Percentiles rank a stretch among this genome's conserved stretches.
Conservation (phyloP, 1,140 invertebrate genomes). For the Zophobas morio region DNA sequence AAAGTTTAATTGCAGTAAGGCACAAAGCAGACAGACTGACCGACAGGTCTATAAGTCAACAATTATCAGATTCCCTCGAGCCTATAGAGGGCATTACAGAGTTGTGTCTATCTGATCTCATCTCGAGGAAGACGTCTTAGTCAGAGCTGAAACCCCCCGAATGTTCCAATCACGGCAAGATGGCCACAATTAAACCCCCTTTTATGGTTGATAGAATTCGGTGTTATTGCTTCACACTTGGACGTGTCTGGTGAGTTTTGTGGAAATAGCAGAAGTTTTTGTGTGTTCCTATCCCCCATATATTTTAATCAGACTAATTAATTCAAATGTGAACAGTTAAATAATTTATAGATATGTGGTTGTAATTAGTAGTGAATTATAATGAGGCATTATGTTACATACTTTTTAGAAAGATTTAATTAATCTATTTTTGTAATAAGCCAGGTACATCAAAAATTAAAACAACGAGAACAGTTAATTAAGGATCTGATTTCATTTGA, state of each 20-base stretch:
- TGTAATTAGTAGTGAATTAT: slow-evolving; percentile 44
- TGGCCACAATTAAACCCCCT: slow-evolving; percentile 64
- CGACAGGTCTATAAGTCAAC: slow-evolving; percentile 65
- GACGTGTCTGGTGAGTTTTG: slow-evolving; percentile 55
- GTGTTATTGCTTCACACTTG: slow-evolving; percentile 55
- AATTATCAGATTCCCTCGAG: slow-evolving; percentile 64
- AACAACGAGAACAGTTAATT: slow-evolving; percentile 52
- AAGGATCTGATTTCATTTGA: slow-evolving; percentile 52
- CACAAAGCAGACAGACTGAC: slow-evolving; percentile 53
- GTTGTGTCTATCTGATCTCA: slow-evolving; percentile 49
- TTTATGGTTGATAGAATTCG: slow-evolving; percentile 63
- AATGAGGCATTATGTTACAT: slow-evolving; percentile 49
- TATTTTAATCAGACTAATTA: slow-evolving; percentile 25
- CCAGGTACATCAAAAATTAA: slow-evolving; percentile 51
- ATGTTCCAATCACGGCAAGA: slow-evolving; percentile 61
- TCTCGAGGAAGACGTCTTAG: slow-evolving; percentile 57
- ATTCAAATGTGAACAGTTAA: slow-evolving; percentile 21
- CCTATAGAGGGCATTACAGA: slow-evolving; percentile 49
- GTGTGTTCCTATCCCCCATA: neutral
- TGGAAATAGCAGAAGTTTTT: slow-evolving; percentile 41
- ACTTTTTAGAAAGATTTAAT: slow-evolving; percentile 50
- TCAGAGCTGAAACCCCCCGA: slow-evolving; percentile 55
- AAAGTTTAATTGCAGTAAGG: slow-evolving; percentile 55
- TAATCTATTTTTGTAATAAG: slow-evolving; percentile 47
- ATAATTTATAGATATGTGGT: slow-evolving; percentile 25